Evolutionary conservation across 1,140 invertebrate species (phyloP).

Genomic region (Dryas iulia): DNA sequence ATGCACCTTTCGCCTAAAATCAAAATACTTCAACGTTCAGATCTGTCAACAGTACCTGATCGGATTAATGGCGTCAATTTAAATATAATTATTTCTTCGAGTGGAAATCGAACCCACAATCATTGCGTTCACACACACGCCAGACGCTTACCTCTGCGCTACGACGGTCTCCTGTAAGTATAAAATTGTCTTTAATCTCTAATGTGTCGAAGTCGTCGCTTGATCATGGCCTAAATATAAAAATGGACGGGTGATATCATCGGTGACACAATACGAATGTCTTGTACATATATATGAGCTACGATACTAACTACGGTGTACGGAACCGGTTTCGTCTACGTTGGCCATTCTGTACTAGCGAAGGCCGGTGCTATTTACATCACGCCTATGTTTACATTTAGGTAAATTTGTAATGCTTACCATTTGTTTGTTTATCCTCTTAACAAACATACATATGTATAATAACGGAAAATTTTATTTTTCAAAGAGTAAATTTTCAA

Average conservation of each 20-base stretch:
- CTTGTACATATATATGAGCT: not conserved
- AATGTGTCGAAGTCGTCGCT: constrained; percentile 36
- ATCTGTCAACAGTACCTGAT: no score
- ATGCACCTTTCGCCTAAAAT: no score
- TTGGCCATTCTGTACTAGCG: not conserved
- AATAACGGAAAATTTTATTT: not conserved
- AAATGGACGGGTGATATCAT: constrained; percentile 38
- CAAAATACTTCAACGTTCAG: no score
- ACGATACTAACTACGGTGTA: not conserved
- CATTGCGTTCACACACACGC: no score
- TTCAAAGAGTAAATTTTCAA: not conserved
- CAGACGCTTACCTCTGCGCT: no score
- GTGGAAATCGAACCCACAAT: no score
- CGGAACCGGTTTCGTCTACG: not conserved
- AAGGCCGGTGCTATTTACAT: not conserved
- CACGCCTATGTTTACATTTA: not conserved
- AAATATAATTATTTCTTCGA: no score
- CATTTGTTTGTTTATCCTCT: not conserved
- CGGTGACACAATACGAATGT: constrained; percentile 10
- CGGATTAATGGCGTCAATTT: no score
- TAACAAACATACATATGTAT: no score
- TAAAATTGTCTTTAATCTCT: not conserved
- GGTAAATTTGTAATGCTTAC: not conserved
- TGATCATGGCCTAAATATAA: constrained; percentile 53
- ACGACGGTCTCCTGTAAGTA: not conserved